Conservation (phyloP, 1,140 invertebrate species). For the Mycetomoellerius zeteki region DNA sequence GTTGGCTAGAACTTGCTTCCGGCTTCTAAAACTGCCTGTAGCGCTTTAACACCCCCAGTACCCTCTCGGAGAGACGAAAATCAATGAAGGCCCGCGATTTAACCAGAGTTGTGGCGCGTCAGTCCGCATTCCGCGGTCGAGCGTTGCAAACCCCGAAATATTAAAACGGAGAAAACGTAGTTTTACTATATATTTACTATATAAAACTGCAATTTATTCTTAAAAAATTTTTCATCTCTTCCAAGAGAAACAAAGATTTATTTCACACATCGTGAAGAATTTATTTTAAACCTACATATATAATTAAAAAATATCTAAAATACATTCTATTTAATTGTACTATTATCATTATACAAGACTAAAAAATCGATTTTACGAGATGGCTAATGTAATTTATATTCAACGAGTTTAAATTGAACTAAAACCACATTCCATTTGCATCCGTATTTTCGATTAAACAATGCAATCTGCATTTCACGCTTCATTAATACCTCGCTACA, state of each 20-base stretch:
- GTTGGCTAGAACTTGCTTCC: constrained; percentile 62
- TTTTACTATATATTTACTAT: background rate
- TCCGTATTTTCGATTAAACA: background rate
- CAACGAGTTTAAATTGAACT: background rate
- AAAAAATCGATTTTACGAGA: background rate
- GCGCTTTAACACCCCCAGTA: constrained; percentile 54
- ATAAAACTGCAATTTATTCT: background rate
- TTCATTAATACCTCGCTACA: constrained; percentile 1
- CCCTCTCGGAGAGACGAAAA: constrained; percentile 51
- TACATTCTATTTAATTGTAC: too few species aligned
- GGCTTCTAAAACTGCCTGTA: constrained; percentile 63
- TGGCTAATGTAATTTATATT: background rate
- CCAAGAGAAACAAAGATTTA: background rate
- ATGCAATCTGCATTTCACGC: constrained; percentile 7
- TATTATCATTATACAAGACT: too few species aligned
- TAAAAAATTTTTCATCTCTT: background rate
- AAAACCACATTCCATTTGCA: background rate
- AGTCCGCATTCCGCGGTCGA: constrained; percentile 38
- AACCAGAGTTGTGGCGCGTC: constrained; percentile 51
- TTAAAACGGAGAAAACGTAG: background rate
- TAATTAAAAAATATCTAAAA: background rate
- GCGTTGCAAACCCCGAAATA: constrained; percentile 17
- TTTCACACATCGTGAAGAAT: background rate
- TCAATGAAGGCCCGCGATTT: constrained; percentile 58
- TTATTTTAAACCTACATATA: background rate